A percentile compares a stretch with the other conserved stretches of the same genome.
Conservation (phyloP, 2,797 vertebrate species). For the Aulostomus chinensis region DNA sequence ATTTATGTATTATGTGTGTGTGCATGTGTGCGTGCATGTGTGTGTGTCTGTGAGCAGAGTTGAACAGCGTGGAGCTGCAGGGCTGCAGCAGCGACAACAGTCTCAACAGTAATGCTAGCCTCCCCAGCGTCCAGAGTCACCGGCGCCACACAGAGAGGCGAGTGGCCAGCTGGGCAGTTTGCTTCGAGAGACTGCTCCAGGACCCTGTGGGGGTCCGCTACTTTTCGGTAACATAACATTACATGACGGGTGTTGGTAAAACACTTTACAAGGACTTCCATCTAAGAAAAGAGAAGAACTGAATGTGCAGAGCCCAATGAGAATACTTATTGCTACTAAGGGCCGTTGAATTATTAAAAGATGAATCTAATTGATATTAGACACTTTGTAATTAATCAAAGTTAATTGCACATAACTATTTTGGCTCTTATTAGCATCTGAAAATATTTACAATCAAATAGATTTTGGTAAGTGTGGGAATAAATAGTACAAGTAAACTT, state of each 20-base stretch:
- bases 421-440: too few species aligned
- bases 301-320: background rate
- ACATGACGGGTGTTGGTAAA: background rate
- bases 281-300: background rate
- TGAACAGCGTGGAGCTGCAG: slow-evolving; percentile 92
- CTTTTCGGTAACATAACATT: slow-evolving; percentile 87
- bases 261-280: background rate
- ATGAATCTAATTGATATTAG: too few species aligned
- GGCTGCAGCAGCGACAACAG: slow-evolving; percentile 95
- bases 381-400: too few species aligned
- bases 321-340: background rate
- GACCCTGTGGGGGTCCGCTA: slow-evolving; percentile 92
- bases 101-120: slow-evolving; percentile 97
- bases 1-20: background rate
- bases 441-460: too few species aligned
- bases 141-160: slow-evolving; percentile 89
- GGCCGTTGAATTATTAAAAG: background rate
- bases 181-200: slow-evolving; percentile 95
- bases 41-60: slow-evolving; percentile 76
- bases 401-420: too few species aligned
- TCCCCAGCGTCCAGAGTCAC: slow-evolving; percentile 96
- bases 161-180: slow-evolving; percentile 96
- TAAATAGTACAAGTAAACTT: too few species aligned
- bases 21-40: background rate
- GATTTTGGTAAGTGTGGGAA: too few species aligned